Evolutionary conservation across 2,113 vertebrate species (phyloP).

Genomic region (Pomatostomus ruficeps): DNA sequence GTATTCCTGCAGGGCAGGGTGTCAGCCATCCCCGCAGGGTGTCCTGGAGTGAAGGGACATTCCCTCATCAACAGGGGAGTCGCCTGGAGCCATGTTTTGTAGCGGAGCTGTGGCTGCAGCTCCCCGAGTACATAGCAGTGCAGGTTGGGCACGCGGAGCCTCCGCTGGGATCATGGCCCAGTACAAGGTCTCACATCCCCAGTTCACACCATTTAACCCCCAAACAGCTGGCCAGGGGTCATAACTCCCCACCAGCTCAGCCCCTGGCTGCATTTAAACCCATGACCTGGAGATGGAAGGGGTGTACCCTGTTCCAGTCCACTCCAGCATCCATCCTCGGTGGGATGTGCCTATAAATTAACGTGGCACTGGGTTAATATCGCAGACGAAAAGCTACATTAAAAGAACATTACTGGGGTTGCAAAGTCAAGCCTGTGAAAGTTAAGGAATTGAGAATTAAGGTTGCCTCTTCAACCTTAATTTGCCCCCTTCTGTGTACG

Average conservation of each 20-base stretch:
- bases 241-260: not conserved
- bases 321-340: not conserved
- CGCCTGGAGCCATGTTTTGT: not conserved
- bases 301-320: not conserved
- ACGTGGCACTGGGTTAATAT: not conserved
- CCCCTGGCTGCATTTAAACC: not conserved
- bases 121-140: accelerated
- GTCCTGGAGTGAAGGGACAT: not conserved
- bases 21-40: not conserved
- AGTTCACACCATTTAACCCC: not conserved
- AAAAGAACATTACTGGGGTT: constrained; percentile 24
- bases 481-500: constrained; percentile 46
- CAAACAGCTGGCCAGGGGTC: not conserved
- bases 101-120: not conserved
- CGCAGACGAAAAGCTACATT: not conserved
- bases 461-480: constrained; percentile 56
- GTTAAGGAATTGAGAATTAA: constrained; percentile 38
- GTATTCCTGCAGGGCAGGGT: not conserved
- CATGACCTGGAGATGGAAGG: not conserved
- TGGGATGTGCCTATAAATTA: constrained; percentile 9
- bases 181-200: not conserved
- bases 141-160: not conserved
- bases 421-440: constrained; percentile 38
- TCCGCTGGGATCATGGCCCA: accelerated
- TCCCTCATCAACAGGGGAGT: not conserved